These are phyloP conservation scores for Spodoptera exigua DNA, from an alignment of 2,888 invertebrate genomes.

Conservation along the genomic window DNA sequence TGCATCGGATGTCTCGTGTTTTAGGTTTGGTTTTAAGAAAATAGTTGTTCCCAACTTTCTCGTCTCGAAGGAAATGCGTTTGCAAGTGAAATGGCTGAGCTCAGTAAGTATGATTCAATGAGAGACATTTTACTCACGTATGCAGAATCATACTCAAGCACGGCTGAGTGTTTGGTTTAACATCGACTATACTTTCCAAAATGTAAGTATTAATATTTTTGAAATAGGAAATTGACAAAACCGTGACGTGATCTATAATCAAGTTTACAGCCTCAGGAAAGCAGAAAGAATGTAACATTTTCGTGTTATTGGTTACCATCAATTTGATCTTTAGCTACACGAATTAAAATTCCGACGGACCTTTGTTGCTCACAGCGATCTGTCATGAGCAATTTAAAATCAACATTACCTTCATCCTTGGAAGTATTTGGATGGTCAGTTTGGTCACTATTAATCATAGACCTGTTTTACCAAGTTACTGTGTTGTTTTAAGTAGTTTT, in stretches of 20 bases:
- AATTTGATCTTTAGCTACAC: slow-evolving; percentile 58
- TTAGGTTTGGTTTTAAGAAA: slow-evolving; percentile 52
- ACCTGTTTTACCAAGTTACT: slow-evolving; percentile 44
- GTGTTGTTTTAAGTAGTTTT: slow-evolving; percentile 48
- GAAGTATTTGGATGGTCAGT: slow-evolving; percentile 49
- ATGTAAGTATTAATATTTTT: slow-evolving; percentile 15
- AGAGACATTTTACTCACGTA: slow-evolving; percentile 38
- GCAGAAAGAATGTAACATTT: slow-evolving; percentile 55
- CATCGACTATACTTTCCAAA: slow-evolving; percentile 17
- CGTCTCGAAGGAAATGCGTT: slow-evolving; percentile 35
- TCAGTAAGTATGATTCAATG: slow-evolving; percentile 47
- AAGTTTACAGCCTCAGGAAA: slow-evolving; percentile 55
- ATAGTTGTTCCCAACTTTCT: slow-evolving; percentile 33
- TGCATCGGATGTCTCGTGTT: slow-evolving; percentile 65
- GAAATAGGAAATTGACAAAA: slow-evolving; percentile 44
- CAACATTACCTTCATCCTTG: slow-evolving; percentile 59
- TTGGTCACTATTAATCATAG: slow-evolving; percentile 57
- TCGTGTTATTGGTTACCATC: slow-evolving; percentile 55
- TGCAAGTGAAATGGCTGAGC: slow-evolving; percentile 35
- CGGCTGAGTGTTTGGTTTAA: slow-evolving; percentile 18
- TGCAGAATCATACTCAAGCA: slow-evolving; percentile 28
- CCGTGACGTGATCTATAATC: slow-evolving; percentile 53
- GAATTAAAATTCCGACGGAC: slow-evolving; percentile 59
- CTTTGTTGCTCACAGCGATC: slow-evolving; percentile 60
- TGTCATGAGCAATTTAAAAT: slow-evolving; percentile 62